Base-by-base conservation (phyloP, 2,888 invertebrate species). In the Mimas tiliae region DNA sequence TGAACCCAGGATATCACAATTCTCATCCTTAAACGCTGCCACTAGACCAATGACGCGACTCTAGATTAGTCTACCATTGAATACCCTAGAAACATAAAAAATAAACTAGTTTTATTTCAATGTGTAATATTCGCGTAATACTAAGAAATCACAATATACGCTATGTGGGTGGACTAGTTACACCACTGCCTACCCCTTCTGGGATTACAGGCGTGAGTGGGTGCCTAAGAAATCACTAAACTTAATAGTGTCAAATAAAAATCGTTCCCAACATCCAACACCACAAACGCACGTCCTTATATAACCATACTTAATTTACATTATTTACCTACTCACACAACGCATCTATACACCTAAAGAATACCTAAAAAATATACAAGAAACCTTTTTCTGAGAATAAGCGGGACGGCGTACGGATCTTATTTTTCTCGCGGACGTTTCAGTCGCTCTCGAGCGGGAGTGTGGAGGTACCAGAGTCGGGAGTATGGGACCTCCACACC, bases 341-440 rank as follows among this genome's bases (percentile, higher is more conserved):
- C 71, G 74, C 52, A 67, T 63, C 73, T 77, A 78, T 74, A 77
- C 77, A 82, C 80, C 79, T 76, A 80, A 78, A 80, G 86, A 84
- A 88, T 84, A 88, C 80, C 85, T 81, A 90, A 87, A 90, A 90
- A 91, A 91, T 89, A 90, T 86, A 91, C 87, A 90, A 90, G 91
- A 89, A 89, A 87, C 83, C 87, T 88, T 90, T 88, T 88, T 87
- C 88, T 82, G 87, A 91, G 93, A 92, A 93, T 92, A 93, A 94
- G 92, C 93, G 84, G 94, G 94, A 93, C 88, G 85, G 93, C 90
- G 90, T 87, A 81, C 88, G 90, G 90, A 91, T 92, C 93, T 94
- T 94, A 94, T 94, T 94, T 94, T 94, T 94, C 94, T 93, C 91
- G 90, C 88, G 90, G 88, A 89, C 88, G 94, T 94, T 94, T 94